A percentile compares a stretch with the other conserved stretches of the same genome.
Conservation (phyloP, 2,113 vertebrate species). For the Euleptes europaea region DNA sequence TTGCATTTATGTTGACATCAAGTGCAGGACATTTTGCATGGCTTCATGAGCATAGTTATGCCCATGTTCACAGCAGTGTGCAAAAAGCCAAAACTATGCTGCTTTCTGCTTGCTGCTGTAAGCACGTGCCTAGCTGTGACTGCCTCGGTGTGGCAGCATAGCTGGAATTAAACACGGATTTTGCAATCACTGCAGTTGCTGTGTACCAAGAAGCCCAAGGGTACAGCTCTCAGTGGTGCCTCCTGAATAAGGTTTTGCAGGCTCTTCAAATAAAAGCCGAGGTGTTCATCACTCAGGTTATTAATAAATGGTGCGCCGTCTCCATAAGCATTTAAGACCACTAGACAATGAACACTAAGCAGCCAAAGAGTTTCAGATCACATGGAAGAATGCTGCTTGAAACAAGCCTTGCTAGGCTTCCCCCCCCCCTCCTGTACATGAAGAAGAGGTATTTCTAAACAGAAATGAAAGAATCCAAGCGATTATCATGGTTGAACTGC, state of each 20-base stretch:
- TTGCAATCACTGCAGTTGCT: background rate
- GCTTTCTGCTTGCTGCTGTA: too few relatives aligned
- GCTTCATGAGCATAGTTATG: background rate
- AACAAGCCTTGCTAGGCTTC: background rate
- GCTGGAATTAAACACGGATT: background rate
- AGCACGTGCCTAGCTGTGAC: background rate
- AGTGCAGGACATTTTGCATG: background rate
- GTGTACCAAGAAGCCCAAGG: background rate
- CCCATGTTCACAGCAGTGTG: background rate
- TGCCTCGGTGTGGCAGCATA: background rate
- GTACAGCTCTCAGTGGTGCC: background rate
- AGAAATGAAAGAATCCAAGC: background rate
- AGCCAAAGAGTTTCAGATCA: rapidly evolving
- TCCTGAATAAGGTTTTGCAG: background rate
- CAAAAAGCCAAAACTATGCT: background rate
- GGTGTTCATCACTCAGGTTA: rapidly evolving
- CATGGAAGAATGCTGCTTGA: background rate
- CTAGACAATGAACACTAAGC: background rate
- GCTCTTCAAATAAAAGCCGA: background rate
- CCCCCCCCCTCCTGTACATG: background rate
- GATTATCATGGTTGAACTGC: background rate
- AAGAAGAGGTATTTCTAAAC: background rate
- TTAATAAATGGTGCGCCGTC: rapidly evolving
- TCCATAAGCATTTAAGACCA: background rate
- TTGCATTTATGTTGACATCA: background rate